phyloP scores from a whole-genome alignment of 2,888 invertebrate genomes.

The Orgyia antiqua region DNA sequence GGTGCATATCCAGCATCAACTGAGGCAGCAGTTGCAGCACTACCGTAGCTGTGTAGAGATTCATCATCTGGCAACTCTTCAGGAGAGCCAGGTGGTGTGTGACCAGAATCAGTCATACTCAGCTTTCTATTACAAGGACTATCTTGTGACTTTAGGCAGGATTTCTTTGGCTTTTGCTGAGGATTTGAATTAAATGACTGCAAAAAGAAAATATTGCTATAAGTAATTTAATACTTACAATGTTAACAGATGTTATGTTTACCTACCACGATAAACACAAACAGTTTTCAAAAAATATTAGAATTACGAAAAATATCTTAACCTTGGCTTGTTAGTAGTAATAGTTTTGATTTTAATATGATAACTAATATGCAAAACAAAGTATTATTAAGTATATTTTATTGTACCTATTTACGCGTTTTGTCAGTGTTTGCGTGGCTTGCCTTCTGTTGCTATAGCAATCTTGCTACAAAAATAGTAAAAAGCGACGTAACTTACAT shows the following conservation, averaged over 20 bases:
- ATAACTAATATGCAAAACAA: no score
- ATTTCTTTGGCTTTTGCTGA: slow-evolving; percentile 56
- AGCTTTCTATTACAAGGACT: slow-evolving; percentile 50
- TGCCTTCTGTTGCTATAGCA: slow-evolving; percentile 35
- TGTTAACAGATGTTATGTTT: no score
- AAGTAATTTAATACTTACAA: no score
- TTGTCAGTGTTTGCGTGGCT: slow-evolving; percentile 13
- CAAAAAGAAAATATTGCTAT: slow-evolving; percentile 27
- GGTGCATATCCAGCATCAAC: slow-evolving; percentile 91
- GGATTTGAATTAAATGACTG: slow-evolving; percentile 68
- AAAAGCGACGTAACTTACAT: slow-evolving; percentile 61
- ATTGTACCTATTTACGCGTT: no score
- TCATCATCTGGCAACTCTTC: slow-evolving; percentile 85
- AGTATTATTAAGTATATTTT: no score
- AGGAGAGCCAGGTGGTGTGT: slow-evolving; percentile 80
- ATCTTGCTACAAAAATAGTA: slow-evolving; percentile 17
- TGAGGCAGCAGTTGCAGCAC: slow-evolving; percentile 87
- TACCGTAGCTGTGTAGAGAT: slow-evolving; percentile 87
- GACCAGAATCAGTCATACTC: slow-evolving; percentile 69
- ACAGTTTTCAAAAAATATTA: no score
- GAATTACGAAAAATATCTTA: no score
- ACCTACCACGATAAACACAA: no score
- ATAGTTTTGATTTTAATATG: no score
- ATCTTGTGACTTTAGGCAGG: slow-evolving; percentile 57
- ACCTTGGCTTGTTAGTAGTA: no score